Base-by-base conservation (phyloP, 1,140 invertebrate species). In the Drosophila arawakana region DNA sequence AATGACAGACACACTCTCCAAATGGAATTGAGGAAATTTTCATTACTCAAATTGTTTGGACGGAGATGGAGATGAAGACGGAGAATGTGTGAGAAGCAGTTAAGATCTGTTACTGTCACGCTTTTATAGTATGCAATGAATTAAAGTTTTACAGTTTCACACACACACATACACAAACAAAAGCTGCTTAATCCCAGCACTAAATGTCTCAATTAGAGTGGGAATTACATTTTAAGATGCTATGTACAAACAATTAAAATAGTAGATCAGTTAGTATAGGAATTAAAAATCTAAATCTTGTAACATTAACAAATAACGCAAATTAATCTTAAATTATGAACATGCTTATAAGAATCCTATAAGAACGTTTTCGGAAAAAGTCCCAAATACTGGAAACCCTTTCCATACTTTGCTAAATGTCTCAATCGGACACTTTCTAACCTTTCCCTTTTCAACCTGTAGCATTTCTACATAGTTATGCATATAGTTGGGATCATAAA, bases 21-120 rank as follows among this genome's bases (percentile, higher is more conserved):
- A 76, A 47, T 76, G 71, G 76, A 85, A 75, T 62, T 57, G 49
- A 47, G 37, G 39, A 77, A 79, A 72, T 80, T 69, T 80, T 76
- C 77, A 66, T 60, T 57, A 59, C 52, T 13, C 18, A 75, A 70
- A 69, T 69, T 69, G 54, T 30, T 30, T 37, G 66, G 15, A 15
- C 30, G 50, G 21, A 6, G 66, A 74, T 21, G 18, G 18, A 21
- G 18, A 21, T 21, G 18, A 1, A 21, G 15, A 15, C 30, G 50
- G 21, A 6, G 66, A 74, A 47, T 47, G 52, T 58, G 60, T 50
- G 46, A 10, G 25, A 10, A 35, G 34, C 25, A 8, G 21, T 46
- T 59, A 59, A 59, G 57, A 46, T 59, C 57, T 59, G 6, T 59
- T 46, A 59, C 57, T 59, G 57, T 59, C 57, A 59, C 57, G 57